Conservation (phyloP, 1,140 invertebrate species). For the Zophobas morio region DNA sequence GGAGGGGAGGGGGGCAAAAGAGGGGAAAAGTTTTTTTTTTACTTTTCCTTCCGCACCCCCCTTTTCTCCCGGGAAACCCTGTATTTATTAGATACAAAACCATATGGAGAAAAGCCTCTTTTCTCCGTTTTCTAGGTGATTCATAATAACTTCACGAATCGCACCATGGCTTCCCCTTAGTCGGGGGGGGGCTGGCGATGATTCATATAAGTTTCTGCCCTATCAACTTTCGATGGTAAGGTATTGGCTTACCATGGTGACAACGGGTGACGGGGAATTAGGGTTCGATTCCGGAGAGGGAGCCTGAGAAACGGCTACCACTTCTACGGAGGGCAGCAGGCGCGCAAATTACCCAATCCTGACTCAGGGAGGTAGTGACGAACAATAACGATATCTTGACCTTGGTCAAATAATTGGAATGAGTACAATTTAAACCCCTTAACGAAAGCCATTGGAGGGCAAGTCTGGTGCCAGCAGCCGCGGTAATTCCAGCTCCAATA, state of each 20-base stretch:
- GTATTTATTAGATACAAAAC: constrained; percentile 83
- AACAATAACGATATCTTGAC: constrained; percentile 90
- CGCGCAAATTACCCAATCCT: constrained; percentile 86
- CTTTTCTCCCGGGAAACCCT: too few species aligned
- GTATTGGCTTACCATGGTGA: constrained; percentile 81
- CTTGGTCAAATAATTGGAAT: constrained; percentile 89
- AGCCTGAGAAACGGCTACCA: constrained; percentile 94
- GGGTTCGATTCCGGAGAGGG: constrained; percentile 80
- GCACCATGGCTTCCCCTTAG: constrained; percentile 82
- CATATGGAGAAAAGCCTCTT: constrained; percentile 71
- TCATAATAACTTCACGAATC: constrained; percentile 87
- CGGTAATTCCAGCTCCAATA: constrained; percentile 81
- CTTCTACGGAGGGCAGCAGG: constrained; percentile 72
- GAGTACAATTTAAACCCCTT: constrained; percentile 92
- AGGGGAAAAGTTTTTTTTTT: too few species aligned
- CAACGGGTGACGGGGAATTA: constrained; percentile 75
- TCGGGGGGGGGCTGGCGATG: constrained; percentile 81
- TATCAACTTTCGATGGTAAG: constrained; percentile 89
- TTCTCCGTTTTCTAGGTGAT: constrained; percentile 74
- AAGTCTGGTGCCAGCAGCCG: constrained; percentile 93
- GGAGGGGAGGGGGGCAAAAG: too few species aligned
- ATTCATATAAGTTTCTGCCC: constrained; percentile 90
- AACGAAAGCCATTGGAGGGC: constrained; percentile 91
- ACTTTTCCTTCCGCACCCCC: too few species aligned
- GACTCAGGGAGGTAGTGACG: constrained; percentile 85